Base-by-base conservation (phyloP, 2,113 vertebrate genomes). In the Eptesicus fuscus region DNA sequence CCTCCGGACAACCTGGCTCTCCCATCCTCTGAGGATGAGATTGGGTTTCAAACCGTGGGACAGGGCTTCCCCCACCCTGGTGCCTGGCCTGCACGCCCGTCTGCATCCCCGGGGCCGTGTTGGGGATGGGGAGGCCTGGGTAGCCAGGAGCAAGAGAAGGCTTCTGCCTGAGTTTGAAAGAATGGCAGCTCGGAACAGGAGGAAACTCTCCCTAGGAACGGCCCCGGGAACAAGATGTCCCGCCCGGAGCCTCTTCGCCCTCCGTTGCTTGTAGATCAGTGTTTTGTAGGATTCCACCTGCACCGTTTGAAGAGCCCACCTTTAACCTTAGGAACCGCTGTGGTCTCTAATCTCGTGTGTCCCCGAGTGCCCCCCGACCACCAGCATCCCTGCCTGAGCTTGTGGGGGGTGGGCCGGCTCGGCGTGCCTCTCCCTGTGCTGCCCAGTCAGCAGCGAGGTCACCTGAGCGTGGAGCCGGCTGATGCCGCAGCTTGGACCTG, bases 251-350 rank as follows among this genome's bases (percentile, higher is more conserved):
- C 1, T 3, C 30, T 28, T 44, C 0, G 20, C 30, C 86, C 53
- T 77, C 18, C 3, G 0, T 8, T 30, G 40, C 23, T 16, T 11
- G 0, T 32, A 18, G 4, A 5, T 16, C 35, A 20, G 1, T 2
- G 1, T 73, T 59, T 40, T 49, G 9, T 18, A 30, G 37, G 22
- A 53, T 37, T 23, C 63, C 35, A 25, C 53, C 28, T 14, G 13
- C 14, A 22, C 61, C 42, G 32, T 77, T 56, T 44, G 14, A 63
- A 63, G 30, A 67, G 18, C 6, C 61, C 28, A 20, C 23, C 18
- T 74, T 37, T 63, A 44, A 65, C 51, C 53, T 25, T n/a, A 67
- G 82, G 88, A n/a, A 40, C 42, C 35, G n/a, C 65, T 16, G 20
- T 69, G 37, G 71, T 83, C 49, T 59, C 89, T 90, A 67, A 88